Evolutionary conservation across 2,888 invertebrate genomes (phyloP), one percentile per base, ranked within the genome.

Genomic region (Drosophila fulvimacula): DNA sequence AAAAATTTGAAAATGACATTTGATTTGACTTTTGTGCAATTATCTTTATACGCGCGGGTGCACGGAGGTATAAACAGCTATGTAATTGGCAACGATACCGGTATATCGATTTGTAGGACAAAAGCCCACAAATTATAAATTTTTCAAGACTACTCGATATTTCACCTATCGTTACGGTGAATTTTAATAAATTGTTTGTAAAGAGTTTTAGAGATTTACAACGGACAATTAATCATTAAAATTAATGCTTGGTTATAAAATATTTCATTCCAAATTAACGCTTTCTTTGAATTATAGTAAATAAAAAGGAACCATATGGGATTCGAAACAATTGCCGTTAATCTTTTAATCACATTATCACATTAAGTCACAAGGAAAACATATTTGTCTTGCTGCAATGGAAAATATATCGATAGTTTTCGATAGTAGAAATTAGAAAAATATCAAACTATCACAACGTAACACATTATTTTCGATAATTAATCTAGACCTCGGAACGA

Each of bases 21-120:
- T 78, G 63, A 60, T 78, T 70, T 60, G 36, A n/a, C 17, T 61
- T 34, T 69, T 69, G 66, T 70, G 61, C 73, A 69, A 73, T 73
- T 73, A 34, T 36, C 24, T 73, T 46, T 51, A 34, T 65, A 58
- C 46, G 69, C 64, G 69, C 69, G 64, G 78, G 64, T 55, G 73
- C 49, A 59, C 51, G 2, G 38, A 55, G 15, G 11, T 17, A 42
- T 13, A 69, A 52, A 5, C 61, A 73, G 38, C 67, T 46, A 61
- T 73, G 67, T 39, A 24, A 62, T 55, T 72, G 39, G 32, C 32
- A 62, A 44, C 34, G 36, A 24, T 67, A 73, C 62, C 64, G 63
- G 62, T 59, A 46, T 36, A 56, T 46, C 32, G 66, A 58, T 30
- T 13, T 24, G 52, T 19, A 21, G 24, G 9, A 17, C 21, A 38